Evolutionary conservation across 2,797 vertebrate genomes (phyloP).

Genomic region (Cyclura pinguis): DNA sequence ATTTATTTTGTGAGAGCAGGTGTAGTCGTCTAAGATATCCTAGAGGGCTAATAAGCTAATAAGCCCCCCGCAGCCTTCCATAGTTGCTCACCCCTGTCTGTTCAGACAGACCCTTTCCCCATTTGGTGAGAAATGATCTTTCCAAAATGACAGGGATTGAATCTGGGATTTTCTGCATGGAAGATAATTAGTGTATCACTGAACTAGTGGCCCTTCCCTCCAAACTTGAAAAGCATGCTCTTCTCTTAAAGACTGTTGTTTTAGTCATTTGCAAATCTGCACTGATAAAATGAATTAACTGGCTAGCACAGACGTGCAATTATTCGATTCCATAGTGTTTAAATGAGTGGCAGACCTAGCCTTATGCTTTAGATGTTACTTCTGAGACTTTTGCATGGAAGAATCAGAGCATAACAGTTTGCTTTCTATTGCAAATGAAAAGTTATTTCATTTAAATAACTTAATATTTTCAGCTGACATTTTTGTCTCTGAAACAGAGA

Average conservation of each 20-base stretch:
- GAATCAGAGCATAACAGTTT: not conserved
- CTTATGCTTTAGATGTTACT: not conserved
- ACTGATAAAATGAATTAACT: not conserved
- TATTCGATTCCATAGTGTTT: not conserved
- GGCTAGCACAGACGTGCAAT: not conserved
- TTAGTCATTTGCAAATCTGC: not conserved
- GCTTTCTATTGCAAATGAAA: not conserved
- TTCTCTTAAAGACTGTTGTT: not conserved
- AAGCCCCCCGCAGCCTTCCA: no score
- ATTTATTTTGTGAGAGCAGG: no score
- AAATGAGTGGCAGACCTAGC: not conserved
- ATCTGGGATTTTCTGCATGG: no score
- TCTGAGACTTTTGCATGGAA: not conserved
- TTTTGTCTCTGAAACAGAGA: not conserved
- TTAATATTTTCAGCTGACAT: not conserved
- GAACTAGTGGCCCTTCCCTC: not conserved
- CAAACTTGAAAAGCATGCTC: not conserved
- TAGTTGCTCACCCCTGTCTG: no score
- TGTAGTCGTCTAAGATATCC: no score
- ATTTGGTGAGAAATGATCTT: no score
- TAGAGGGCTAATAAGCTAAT: no score
- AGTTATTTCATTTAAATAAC: not conserved
- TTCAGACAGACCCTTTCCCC: no score
- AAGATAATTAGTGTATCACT: not conserved
- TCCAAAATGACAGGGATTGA: no score